Conservation (phyloP, 2,113 vertebrate genomes). For the Spea bombifrons region DNA sequence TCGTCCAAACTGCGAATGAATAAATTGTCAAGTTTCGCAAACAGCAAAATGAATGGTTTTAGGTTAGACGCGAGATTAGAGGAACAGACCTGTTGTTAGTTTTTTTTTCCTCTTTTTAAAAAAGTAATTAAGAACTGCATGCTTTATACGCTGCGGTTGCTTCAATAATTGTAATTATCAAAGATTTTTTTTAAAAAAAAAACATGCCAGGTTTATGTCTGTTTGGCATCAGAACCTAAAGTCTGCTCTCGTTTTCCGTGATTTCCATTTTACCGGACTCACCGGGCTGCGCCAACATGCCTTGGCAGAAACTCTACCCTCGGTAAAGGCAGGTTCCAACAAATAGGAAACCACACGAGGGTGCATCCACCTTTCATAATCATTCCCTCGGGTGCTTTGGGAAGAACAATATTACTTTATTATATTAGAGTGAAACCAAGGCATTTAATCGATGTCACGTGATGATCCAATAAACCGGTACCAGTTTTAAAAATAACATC, state of each 20-base stretch:
- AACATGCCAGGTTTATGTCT: neutral
- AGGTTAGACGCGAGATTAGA: too few species aligned
- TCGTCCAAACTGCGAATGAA: too few species aligned
- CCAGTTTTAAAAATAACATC: too few species aligned
- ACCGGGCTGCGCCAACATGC: constrained; percentile 1
- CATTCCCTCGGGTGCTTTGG: constrained; percentile 17
- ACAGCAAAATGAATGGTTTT: too few species aligned
- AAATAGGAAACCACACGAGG: constrained; percentile 30
- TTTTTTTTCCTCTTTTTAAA: neutral
- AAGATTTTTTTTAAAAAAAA: neutral
- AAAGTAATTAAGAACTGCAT: neutral
- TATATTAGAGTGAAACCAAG: constrained; percentile 31
- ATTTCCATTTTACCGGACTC: constrained; percentile 9
- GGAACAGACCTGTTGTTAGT: neutral
- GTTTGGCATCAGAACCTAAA: constrained; percentile 7
- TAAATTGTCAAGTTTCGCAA: too few species aligned
- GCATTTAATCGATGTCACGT: constrained; percentile 1
- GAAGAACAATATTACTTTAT: constrained; percentile 32
- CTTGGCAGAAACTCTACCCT: constrained; percentile 28
- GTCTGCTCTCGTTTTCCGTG: constrained; percentile 11
- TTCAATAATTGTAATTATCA: neutral
- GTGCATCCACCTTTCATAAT: constrained; percentile 37
- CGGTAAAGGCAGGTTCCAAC: constrained; percentile 30
- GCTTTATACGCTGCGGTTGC: neutral
- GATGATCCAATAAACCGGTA: too few species aligned